Evolutionary conservation across 2,888 invertebrate species (phyloP).

Genomic region (Acleris laterana): DNA sequence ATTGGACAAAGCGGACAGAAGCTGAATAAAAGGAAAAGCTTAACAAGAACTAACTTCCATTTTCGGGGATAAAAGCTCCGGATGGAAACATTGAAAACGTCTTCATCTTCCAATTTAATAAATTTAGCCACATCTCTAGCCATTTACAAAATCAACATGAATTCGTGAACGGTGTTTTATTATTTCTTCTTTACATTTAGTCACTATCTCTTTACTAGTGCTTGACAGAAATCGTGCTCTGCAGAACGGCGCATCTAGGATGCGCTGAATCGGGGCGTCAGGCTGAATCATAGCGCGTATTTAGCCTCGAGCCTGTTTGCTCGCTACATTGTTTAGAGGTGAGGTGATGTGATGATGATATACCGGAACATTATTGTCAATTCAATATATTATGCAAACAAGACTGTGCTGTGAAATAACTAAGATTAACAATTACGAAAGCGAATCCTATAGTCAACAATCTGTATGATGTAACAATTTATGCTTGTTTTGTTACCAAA

Average conservation of each 20-base stretch:
- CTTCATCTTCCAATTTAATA: too few species aligned
- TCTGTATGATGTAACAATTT: neutral
- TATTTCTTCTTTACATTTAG: neutral
- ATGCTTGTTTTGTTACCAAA: neutral
- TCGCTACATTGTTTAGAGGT: conserved; percentile 51
- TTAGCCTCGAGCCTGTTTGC: conserved; percentile 57
- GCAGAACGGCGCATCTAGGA: neutral
- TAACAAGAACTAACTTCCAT: neutral
- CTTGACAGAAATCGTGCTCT: neutral
- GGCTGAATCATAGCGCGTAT: conserved; percentile 58
- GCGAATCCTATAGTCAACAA: conserved; percentile 3
- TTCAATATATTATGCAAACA: conserved; percentile 16
- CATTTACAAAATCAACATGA: neutral
- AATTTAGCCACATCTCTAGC: too few species aligned
- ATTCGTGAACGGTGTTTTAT: neutral
- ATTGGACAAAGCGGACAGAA: conserved; percentile 2
- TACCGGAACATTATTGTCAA: conserved; percentile 27
- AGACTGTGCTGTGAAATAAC: conserved; percentile 18
- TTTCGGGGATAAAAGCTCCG: neutral
- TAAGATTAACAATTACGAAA: conserved; percentile 11
- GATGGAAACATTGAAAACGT: too few species aligned
- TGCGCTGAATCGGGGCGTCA: conserved; percentile 10
- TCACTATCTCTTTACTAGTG: neutral
- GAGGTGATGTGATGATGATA: conserved; percentile 30
- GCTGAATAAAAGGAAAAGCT: neutral